phyloP scores from a whole-genome alignment of 2,113 vertebrate genomes.

The Psephotus haematonotus region DNA sequence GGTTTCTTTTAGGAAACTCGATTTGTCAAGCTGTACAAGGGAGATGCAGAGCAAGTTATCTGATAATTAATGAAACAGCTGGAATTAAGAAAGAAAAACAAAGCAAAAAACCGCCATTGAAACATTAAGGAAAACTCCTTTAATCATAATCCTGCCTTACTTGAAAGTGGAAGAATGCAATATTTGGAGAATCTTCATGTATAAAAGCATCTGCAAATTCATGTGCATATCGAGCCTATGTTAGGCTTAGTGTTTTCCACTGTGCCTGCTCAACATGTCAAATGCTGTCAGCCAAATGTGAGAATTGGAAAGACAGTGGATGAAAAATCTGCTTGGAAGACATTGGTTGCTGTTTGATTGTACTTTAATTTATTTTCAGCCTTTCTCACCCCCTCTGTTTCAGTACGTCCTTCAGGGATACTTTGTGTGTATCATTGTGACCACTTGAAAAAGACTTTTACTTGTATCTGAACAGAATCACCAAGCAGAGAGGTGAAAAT shows the following conservation, averaged over 20 bases:
- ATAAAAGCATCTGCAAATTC: background rate
- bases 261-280: background rate
- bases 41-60: background rate
- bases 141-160: background rate
- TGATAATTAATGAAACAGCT: background rate
- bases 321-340: background rate
- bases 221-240: background rate
- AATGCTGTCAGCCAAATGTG: background rate
- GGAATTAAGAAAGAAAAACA: background rate
- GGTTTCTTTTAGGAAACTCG: background rate
- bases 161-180: background rate
- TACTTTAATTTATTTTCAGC: background rate
- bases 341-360: background rate
- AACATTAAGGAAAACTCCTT: background rate
- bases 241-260: background rate
- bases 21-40: background rate
- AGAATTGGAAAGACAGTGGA: background rate
- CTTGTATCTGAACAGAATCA: background rate
- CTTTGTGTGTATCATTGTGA: background rate
- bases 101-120: background rate
- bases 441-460: background rate
- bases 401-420: background rate
- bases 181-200: background rate
- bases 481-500: background rate
- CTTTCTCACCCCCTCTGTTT: background rate